Evolutionary conservation across 2,888 invertebrate genomes (phyloP), one percentile per base, ranked within the genome.

Genomic region (Thera obeliscata): DNA sequence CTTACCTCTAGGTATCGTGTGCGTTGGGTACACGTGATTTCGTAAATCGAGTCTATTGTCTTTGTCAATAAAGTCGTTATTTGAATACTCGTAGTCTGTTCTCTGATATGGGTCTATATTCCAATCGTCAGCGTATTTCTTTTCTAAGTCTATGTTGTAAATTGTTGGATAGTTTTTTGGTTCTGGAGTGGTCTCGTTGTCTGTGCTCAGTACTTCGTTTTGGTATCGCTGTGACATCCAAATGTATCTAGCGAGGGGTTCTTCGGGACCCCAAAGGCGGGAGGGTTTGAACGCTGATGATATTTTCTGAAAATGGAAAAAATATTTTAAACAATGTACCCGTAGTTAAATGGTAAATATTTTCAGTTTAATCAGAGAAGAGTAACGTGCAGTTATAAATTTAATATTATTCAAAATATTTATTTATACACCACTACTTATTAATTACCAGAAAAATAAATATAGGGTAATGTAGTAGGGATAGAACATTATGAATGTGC

Each of bases 161-260:
- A 88, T 83, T 70, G 87, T 82, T 5, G 88, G 82, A 59, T 89
- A 90, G 63, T 83, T 85, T 55, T 86, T 87, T 3, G 81, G 83
- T 69, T 89, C 90, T 9, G 87, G 85, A 54, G 76, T 83, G 1
- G 81, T 77, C 43, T 87, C 86, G 72, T 82, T 85, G 71, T 86
- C 86, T 7, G 85, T 83, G 78, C 85, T 89, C 2, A 83, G 73
- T 6, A 81, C 81, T 75, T 90, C 91, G 76, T 86, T 87, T 56
- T 84, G 74, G 64, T 85, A 89, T 72, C 90, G 81, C 78, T 90
- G 90, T 12, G 92, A 90, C 93, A 93, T 93, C 93, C 93, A 93
- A 6, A 91, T 82, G 76, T 93, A 93, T 75, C 93, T 79, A 0
- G 90, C 86, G 82, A 91, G 85, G 1, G 93, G 93, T 73, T 93